phyloP scores from a whole-genome alignment of 2,113 vertebrate species.

The Hippocampus guttulatus region DNA sequence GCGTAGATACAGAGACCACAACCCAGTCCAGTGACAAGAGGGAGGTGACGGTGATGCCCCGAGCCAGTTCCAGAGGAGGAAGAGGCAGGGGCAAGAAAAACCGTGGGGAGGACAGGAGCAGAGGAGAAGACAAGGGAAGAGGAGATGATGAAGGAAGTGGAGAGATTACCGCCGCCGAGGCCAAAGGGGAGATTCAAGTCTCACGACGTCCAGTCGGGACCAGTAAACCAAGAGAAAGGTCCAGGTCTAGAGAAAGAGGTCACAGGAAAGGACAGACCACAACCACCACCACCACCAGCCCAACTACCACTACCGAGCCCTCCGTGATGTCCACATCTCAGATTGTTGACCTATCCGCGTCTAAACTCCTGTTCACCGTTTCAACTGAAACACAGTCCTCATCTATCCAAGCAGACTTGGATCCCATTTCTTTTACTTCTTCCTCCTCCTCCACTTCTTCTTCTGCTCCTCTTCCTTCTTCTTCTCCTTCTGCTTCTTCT shows the following conservation, averaged over 20 bases:
- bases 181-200: slow-evolving; percentile 69
- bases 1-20: slow-evolving; percentile 44
- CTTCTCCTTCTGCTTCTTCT: background rate
- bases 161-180: slow-evolving; percentile 54
- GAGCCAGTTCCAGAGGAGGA: slow-evolving; percentile 37
- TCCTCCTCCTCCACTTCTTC: no score
- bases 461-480: background rate
- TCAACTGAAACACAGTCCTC: slow-evolving; percentile 25
- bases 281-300: slow-evolving; percentile 35
- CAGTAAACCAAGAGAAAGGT: slow-evolving; percentile 59
- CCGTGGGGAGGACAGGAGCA: slow-evolving; percentile 30
- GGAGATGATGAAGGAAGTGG: slow-evolving; percentile 65
- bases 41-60: slow-evolving; percentile 44
- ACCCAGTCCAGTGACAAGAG: slow-evolving; percentile 37
- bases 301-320: slow-evolving; percentile 13
- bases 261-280: slow-evolving; percentile 60
- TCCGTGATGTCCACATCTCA: slow-evolving; percentile 16
- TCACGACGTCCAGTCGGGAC: slow-evolving; percentile 50
- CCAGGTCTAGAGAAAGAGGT: slow-evolving; percentile 61
- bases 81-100: slow-evolving; percentile 60
- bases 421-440: slow-evolving; percentile 1
- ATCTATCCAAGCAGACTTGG: slow-evolving; percentile 1
- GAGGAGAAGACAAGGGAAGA: slow-evolving; percentile 47
- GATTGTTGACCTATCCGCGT: slow-evolving; percentile 1
- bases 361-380: slow-evolving; percentile 4